Conservation (phyloP, 1,140 invertebrate species). For the Panulirus ornatus region DNA sequence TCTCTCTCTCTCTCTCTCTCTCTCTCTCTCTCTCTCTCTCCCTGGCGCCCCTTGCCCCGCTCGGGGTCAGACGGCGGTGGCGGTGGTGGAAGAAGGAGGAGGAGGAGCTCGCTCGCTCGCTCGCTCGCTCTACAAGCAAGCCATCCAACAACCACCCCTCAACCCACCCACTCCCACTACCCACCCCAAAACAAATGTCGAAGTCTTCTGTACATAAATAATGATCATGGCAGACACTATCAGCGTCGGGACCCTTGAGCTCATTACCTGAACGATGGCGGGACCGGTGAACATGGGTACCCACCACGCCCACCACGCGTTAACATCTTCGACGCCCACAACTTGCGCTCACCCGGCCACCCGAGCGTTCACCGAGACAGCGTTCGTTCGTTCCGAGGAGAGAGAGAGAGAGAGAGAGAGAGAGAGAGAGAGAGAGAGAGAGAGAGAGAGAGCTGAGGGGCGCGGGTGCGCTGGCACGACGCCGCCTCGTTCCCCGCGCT, state of each 20-base stretch:
- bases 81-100: no score
- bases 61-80: not conserved
- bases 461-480: no score
- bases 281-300: slow-evolving; percentile 41
- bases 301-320: slow-evolving; percentile 40
- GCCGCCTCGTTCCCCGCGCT: no score
- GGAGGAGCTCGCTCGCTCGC: no score
- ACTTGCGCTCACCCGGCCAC: slow-evolving; percentile 30
- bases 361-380: not conserved
- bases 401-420: no score
- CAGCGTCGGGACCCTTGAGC: slow-evolving; percentile 53
- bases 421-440: no score
- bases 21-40: slow-evolving; percentile 13
- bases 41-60: not conserved
- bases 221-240: slow-evolving; percentile 38
- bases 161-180: not conserved
- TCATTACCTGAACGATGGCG: slow-evolving; percentile 46
- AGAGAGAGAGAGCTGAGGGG: no score
- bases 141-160: not conserved
- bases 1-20: not conserved
- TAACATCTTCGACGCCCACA: slow-evolving; percentile 24
- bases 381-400: no score
- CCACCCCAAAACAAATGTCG: slow-evolving; percentile 19
- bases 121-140: no score
- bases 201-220: slow-evolving; percentile 46